A percentile compares a stretch with the other conserved stretches of the same genome.
Conservation (phyloP, 2,113 vertebrate genomes). For the Sarotherodon lohbergeri region DNA sequence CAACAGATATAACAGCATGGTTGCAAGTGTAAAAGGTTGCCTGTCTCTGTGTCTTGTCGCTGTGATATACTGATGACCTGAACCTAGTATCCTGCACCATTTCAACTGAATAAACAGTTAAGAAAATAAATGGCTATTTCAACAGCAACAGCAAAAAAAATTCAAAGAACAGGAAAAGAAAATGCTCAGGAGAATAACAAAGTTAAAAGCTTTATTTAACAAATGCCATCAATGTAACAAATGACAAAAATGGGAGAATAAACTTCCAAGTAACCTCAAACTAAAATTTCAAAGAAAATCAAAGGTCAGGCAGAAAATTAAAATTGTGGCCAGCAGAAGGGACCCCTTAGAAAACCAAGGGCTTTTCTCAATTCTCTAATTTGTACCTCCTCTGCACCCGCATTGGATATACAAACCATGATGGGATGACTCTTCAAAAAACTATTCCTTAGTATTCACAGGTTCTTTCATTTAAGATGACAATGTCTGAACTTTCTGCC, state of each 20-base stretch:
- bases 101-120: too few species aligned
- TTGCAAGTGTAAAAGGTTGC: too few species aligned
- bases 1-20: too few species aligned
- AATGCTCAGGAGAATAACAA: not conserved
- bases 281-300: too few species aligned
- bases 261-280: not conserved
- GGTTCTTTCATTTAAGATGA: not conserved
- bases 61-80: too few species aligned
- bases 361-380: not conserved
- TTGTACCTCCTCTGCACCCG: not conserved
- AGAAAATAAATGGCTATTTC: not conserved
- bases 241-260: not conserved
- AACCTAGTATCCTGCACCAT: too few species aligned
- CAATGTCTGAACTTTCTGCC: not conserved
- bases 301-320: too few species aligned
- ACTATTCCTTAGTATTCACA: not conserved
- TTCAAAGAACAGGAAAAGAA: too few species aligned
- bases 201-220: not conserved
- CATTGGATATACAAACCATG: not conserved
- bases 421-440: not conserved
- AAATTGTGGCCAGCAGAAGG: not conserved
- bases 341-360: not conserved
- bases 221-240: not conserved
- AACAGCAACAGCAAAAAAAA: not conserved
- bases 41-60: too few species aligned